phyloP scores from a whole-genome alignment of 1,140 invertebrate species.

The Protaetia brevitarsis region DNA sequence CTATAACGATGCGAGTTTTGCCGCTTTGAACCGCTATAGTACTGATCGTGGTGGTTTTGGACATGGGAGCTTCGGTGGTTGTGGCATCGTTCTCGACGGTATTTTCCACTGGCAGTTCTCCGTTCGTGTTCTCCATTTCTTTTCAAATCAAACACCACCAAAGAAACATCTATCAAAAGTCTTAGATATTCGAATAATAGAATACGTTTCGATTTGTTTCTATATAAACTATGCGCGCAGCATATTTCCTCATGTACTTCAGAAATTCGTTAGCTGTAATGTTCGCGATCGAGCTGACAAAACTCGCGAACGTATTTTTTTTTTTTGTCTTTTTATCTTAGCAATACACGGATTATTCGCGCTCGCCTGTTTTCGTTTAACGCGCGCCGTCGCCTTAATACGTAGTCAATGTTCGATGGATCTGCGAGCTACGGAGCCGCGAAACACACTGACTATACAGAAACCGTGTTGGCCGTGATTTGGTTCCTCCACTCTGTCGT shows the following conservation, averaged over 20 bases:
- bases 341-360: background rate
- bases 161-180: background rate
- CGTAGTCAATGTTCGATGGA: background rate
- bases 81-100: background rate
- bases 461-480: slow-evolving; percentile 13
- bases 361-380: slow-evolving; percentile 17
- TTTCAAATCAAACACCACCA: background rate
- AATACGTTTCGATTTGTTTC: background rate
- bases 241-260: too few relatives aligned
- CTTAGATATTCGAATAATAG: background rate
- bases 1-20: slow-evolving; percentile 81
- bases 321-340: too few relatives aligned
- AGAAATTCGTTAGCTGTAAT: too few relatives aligned
- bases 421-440: slow-evolving; percentile 30
- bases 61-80: slow-evolving; percentile 35
- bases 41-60: slow-evolving; percentile 78
- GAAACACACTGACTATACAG: slow-evolving; percentile 37
- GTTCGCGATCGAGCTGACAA: too few relatives aligned
- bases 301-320: too few relatives aligned
- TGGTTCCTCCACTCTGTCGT: slow-evolving; percentile 27
- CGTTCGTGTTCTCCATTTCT: slow-evolving; percentile 1
- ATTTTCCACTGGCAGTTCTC: background rate
- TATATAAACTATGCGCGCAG: background rate
- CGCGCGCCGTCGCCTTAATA: slow-evolving; percentile 30
- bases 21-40: slow-evolving; percentile 89